Conservation (phyloP, 2,113 vertebrate genomes). For the Serilophus lunatus region DNA sequence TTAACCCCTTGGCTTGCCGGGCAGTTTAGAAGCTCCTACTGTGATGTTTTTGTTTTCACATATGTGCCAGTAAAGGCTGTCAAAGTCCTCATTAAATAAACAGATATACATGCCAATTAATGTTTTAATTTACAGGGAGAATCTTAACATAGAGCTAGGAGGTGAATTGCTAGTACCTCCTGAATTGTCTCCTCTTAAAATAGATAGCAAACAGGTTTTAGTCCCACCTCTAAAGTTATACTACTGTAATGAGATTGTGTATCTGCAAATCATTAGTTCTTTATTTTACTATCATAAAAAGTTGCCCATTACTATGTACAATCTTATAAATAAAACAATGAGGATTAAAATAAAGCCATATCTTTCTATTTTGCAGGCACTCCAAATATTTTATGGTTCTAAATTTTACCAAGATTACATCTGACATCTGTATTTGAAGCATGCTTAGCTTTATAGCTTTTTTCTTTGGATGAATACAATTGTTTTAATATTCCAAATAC, state of each 20-base stretch:
- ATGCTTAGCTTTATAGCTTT: neutral
- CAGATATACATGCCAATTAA: slow-evolving; percentile 73
- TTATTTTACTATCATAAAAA: neutral
- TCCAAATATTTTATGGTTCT: neutral
- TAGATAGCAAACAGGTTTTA: slow-evolving; percentile 34
- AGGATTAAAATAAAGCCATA: neutral
- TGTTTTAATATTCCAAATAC: neutral
- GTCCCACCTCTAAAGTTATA: slow-evolving; percentile 5
- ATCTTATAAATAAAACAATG: neutral
- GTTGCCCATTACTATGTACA: neutral
- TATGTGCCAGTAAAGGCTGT: slow-evolving; percentile 70
- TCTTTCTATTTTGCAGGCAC: neutral
- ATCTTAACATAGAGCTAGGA: slow-evolving; percentile 68
- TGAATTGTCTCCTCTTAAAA: slow-evolving; percentile 39
- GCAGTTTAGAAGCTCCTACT: slow-evolving; percentile 67
- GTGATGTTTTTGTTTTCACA: slow-evolving; percentile 75
- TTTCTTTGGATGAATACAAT: neutral
- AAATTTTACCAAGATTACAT: neutral
- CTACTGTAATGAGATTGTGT: slow-evolving; percentile 12
- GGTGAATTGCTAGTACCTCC: slow-evolving; percentile 45
- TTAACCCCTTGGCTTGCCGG: slow-evolving; percentile 65
- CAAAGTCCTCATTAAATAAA: slow-evolving; percentile 73
- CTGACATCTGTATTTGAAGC: neutral
- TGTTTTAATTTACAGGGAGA: slow-evolving; percentile 75
- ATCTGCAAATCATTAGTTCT: neutral